Conservation (phyloP, 2,113 vertebrate species). For the Mustela lutreola region DNA sequence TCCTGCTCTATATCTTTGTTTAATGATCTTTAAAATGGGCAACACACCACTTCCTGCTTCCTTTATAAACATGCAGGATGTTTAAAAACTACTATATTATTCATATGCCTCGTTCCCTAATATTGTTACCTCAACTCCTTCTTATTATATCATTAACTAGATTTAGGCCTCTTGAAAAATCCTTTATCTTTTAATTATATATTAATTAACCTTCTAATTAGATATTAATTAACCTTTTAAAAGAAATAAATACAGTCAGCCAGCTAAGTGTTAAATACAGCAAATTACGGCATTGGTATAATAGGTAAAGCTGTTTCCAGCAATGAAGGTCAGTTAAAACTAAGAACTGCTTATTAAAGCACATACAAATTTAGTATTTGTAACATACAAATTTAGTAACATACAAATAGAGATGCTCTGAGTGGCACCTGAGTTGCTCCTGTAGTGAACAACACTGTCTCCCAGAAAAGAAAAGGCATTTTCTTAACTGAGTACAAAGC, state of each 20-base stretch:
- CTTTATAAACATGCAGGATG: neutral
- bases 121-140: neutral
- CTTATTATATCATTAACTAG: neutral
- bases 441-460: neutral
- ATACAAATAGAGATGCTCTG: neutral
- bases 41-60: neutral
- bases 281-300: conserved; percentile 15
- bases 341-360: conserved; percentile 41
- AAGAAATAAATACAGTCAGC: neutral
- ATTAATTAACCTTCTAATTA: too few species aligned
- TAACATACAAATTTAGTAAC: conserved; percentile 28
- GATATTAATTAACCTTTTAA: neutral
- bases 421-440: neutral
- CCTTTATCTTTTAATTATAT: conserved; percentile 2
- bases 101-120: neutral
- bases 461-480: conserved; percentile 4
- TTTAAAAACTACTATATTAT: conserved; percentile 1
- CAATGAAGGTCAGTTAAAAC: neutral
- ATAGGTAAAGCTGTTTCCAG: neutral
- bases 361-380: neutral
- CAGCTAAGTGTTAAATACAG: neutral
- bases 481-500: neutral
- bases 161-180: neutral
- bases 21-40: neutral
- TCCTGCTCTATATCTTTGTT: neutral